phyloP scores from a whole-genome alignment of 2,797 vertebrate species.

The Sparidentex hasta region DNA sequence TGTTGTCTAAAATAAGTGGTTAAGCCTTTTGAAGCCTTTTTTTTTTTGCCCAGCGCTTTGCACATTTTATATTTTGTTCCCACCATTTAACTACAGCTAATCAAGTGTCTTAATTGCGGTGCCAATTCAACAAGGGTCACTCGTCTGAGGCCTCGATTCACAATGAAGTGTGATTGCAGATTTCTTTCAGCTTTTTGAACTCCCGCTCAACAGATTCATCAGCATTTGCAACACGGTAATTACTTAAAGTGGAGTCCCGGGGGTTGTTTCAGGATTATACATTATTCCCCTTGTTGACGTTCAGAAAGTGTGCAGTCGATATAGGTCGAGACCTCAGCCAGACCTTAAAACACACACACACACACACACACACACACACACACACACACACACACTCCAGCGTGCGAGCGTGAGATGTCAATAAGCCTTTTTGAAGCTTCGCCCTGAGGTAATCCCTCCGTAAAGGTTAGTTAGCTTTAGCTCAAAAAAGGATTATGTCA shows the following conservation, averaged over 20 bases:
- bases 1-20: background rate
- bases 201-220: constrained; percentile 60
- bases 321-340: constrained; percentile 1
- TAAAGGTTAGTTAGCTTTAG: constrained; percentile 57
- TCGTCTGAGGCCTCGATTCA: constrained; percentile 66
- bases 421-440: constrained; percentile 39
- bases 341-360: too few relatives aligned
- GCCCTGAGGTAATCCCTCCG: constrained; percentile 27
- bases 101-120: constrained; percentile 57
- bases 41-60: background rate
- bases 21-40: background rate
- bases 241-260: constrained; percentile 70
- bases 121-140: constrained; percentile 49
- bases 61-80: constrained; percentile 6
- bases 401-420: constrained; percentile 24
- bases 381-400: background rate
- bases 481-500: constrained; percentile 55
- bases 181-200: constrained; percentile 44
- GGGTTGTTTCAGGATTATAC: constrained; percentile 51
- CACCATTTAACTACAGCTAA: constrained; percentile 33
- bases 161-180: constrained; percentile 64
- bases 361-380: too few relatives aligned
- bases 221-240: constrained; percentile 65
- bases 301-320: constrained; percentile 47
- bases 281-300: constrained; percentile 29